Conservation (phyloP, 2,797 vertebrate genomes). For the Heterohyrax brucei region DNA sequence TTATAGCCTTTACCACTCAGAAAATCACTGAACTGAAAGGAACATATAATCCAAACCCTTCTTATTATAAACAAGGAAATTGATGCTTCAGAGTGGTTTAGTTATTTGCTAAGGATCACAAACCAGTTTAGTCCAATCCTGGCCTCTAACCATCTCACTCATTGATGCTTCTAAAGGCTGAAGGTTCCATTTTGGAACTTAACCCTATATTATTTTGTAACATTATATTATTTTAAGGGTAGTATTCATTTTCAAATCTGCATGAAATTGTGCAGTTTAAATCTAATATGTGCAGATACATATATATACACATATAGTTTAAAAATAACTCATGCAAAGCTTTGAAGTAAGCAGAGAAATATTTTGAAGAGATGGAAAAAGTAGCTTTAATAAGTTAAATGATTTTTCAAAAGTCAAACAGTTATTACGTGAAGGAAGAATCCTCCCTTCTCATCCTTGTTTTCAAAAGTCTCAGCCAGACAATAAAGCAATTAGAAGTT, state of each 20-base stretch:
- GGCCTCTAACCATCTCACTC: not conserved
- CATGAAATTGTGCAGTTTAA: not conserved
- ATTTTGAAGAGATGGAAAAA: not conserved
- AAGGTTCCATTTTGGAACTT: fast-evolving
- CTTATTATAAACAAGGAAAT: not conserved
- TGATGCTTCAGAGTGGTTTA: too few species aligned
- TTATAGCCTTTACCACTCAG: not conserved
- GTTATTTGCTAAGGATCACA: not conserved
- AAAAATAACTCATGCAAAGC: fast-evolving
- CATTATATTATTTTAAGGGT: not conserved
- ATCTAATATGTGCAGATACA: not conserved
- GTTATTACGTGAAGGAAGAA: fast-evolving
- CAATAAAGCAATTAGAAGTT: fast-evolving
- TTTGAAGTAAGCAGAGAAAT: not conserved
- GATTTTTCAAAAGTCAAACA: fast-evolving
- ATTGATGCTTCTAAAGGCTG: not conserved
- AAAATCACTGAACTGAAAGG: not conserved
- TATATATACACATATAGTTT: not conserved
- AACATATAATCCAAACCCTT: not conserved
- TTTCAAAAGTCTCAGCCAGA: not conserved
- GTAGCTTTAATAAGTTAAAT: not conserved
- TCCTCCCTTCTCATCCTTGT: fast-evolving
- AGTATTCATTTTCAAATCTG: not conserved
- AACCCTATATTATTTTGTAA: not conserved
- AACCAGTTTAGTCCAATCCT: not conserved